Percentiles rank a stretch among this genome's conserved stretches.
These are phyloP conservation scores for Oligia fasciuncula DNA, from an alignment of 2,888 invertebrate species.

Conservation along the genomic window DNA sequence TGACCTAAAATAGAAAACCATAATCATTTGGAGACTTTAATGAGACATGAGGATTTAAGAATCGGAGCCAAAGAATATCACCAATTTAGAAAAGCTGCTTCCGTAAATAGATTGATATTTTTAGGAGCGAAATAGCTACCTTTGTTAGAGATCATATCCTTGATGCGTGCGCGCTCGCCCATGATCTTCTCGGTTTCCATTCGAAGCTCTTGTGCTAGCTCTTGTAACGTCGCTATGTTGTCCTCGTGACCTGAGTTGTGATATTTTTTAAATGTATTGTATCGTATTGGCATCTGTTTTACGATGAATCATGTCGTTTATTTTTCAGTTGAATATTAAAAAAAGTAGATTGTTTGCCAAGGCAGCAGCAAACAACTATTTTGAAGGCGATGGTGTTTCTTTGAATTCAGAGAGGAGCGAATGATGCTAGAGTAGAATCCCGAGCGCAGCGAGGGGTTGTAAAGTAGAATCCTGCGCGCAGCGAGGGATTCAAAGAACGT, in stretches of 20 bases:
- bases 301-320: neutral
- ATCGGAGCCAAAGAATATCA: conserved; percentile 2
- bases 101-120: neutral
- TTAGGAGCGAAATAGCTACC: conserved; percentile 69
- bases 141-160: conserved; percentile 85
- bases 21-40: neutral
- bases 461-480: too few relatives aligned
- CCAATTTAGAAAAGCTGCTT: neutral
- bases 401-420: too few relatives aligned
- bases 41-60: conserved; percentile 4
- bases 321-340: neutral
- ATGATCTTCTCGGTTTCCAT: conserved; percentile 88
- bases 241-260: conserved; percentile 80
- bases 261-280: conserved; percentile 1
- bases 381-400: too few relatives aligned
- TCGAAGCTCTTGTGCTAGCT: conserved; percentile 85
- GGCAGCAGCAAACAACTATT: too few relatives aligned
- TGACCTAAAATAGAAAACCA: conserved; percentile 1
- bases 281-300: neutral
- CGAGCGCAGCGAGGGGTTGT: too few relatives aligned
- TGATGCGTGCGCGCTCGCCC: conserved; percentile 85
- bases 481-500: too few relatives aligned
- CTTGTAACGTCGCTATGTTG: conserved; percentile 85
- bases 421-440: too few relatives aligned
- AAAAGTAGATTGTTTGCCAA: too few relatives aligned